Conservation (phyloP, 2,888 invertebrate species). For the Charanyca ferruginea region DNA sequence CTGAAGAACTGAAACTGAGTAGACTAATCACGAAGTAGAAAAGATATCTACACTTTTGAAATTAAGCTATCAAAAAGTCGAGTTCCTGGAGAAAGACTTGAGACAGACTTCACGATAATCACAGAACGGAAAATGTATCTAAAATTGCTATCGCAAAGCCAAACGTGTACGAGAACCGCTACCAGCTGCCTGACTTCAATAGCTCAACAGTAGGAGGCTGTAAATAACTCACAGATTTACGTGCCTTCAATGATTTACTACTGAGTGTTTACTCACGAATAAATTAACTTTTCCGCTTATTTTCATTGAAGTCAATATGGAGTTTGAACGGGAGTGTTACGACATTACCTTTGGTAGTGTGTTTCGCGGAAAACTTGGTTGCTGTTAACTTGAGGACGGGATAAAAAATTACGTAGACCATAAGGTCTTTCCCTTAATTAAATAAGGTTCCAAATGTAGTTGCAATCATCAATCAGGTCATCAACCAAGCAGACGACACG, state of each 20-base stretch:
- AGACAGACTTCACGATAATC: not conserved
- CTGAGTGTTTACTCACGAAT: slow-evolving; percentile 40
- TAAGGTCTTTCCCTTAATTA: too few species aligned
- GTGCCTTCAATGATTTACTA: slow-evolving; percentile 33
- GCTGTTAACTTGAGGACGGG: not conserved
- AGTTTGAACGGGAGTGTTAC: slow-evolving; percentile 19
- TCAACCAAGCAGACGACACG: too few species aligned
- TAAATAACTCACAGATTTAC: slow-evolving; percentile 49
- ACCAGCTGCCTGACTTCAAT: slow-evolving; percentile 34
- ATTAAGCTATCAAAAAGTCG: too few species aligned
- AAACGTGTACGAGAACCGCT: not conserved
- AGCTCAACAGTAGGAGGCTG: slow-evolving; percentile 19
- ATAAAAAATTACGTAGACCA: too few species aligned
- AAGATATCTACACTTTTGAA: too few species aligned
- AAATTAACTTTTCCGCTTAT: slow-evolving; percentile 54
- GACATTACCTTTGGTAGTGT: slow-evolving; percentile 17
- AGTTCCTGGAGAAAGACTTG: too few species aligned
- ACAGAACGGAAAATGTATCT: not conserved
- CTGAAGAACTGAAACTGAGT: too few species aligned
- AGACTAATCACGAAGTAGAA: too few species aligned
- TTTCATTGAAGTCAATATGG: slow-evolving; percentile 50
- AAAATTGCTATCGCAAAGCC: not conserved
- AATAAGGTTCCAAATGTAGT: too few species aligned
- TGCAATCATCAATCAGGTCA: too few species aligned
- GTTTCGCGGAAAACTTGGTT: slow-evolving; percentile 5